Base-by-base conservation (phyloP, 1,140 invertebrate genomes). In the Ridgeia piscesae region DNA sequence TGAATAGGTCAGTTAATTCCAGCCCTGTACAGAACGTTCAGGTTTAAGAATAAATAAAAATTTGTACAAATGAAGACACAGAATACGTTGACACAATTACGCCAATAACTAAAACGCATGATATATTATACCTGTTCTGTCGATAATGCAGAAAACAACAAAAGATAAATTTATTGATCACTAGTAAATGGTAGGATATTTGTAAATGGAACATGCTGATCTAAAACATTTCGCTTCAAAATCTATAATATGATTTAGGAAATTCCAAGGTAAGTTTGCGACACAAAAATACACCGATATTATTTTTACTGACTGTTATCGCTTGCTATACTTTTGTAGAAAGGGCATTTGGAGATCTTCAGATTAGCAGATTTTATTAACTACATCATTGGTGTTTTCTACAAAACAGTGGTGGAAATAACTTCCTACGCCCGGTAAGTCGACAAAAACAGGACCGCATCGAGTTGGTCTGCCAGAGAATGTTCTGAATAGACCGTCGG, bases 1-100 rank as follows among this genome's bases (percentile, higher is more conserved):
- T 92, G 0, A 94, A 91, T 21, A 94, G 91, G 58, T 93, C 91
- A 33, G 89, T 77, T 34, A 94, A 48, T 35, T 91, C 35, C n/a
- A 91, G 31, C 35, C 42, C 91, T 42, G 42, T 11, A 58, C 34
- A 77, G 27, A 77, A 0, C 58, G 4, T 77, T 21, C 58, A 77
- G 11, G 4, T 77, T 21, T 77, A 21, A 77, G 17, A 77, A 77
- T 21, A 31, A 77, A 77, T 77, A 21, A 77, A 14, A 21, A 77
- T 6, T 77, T 77, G 2, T 21, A 77, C 58, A 21, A 77, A 77
- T n/a, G n/a, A 77, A 4, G 42, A 6, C 4, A 77, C 17, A 77
- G 14, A 77, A 77, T 4, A 77, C 17, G 27, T 77, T 77, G 27
- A 77, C 58, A 77, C 27, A 17, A 21, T 77, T 77, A 42, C 42